Conservation (phyloP, 1,140 invertebrate species). For the Frieseomelitta varia region DNA sequence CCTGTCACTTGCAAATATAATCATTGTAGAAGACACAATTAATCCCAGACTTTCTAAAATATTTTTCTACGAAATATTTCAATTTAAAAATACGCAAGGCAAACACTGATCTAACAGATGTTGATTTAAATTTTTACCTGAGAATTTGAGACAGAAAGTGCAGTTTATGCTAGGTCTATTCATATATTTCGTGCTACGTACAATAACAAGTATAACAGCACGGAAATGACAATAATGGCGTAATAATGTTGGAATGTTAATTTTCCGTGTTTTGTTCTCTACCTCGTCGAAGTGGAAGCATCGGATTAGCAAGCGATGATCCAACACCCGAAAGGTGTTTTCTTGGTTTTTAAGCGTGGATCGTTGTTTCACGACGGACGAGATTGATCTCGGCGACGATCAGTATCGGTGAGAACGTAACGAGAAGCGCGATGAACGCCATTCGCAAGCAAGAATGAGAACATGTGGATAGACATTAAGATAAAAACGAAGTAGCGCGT, state of each 20-base stretch:
- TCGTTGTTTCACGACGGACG: too few relatives aligned
- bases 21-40: too few relatives aligned
- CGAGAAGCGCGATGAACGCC: background rate
- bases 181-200: background rate
- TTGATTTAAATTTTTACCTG: too few relatives aligned
- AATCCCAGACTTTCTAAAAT: too few relatives aligned
- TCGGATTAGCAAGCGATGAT: too few relatives aligned
- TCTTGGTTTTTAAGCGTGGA: background rate
- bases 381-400: background rate
- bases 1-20: too few relatives aligned
- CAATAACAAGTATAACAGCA: background rate
- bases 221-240: background rate
- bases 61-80: too few relatives aligned
- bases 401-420: background rate
- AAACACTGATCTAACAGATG: too few relatives aligned
- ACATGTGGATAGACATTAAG: background rate
- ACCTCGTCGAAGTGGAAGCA: background rate
- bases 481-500: slow-evolving; percentile 19
- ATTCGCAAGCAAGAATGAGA: background rate
- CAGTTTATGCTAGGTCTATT: too few relatives aligned
- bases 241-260: background rate
- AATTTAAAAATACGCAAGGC: too few relatives aligned
- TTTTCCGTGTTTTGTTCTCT: background rate
- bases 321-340: too few relatives aligned
- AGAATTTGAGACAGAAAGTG: too few relatives aligned